Evolutionary conservation across 2,797 vertebrate species (phyloP).

Genomic region (Cirrhinus molitorella): DNA sequence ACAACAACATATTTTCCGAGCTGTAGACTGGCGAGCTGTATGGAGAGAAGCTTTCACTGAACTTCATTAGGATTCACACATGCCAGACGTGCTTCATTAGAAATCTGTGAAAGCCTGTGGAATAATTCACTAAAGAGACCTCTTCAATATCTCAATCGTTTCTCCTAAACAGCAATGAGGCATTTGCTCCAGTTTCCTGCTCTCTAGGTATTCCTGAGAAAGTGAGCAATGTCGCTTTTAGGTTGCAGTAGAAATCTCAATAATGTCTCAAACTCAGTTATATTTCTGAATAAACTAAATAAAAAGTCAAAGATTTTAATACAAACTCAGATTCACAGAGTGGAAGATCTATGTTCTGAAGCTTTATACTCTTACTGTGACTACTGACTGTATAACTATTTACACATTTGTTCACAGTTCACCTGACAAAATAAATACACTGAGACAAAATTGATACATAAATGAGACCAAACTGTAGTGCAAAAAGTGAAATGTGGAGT

Average conservation of each 20-base stretch:
- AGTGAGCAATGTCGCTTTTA: neutral
- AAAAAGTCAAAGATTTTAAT: neutral
- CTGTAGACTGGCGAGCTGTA: neutral
- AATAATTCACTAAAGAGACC: neutral
- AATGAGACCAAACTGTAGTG: neutral
- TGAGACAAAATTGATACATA: neutral
- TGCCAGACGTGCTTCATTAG: neutral
- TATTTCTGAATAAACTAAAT: neutral
- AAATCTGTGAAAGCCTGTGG: neutral
- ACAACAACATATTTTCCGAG: constrained; percentile 21
- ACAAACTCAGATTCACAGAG: neutral
- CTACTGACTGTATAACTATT: neutral
- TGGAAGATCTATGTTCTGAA: neutral
- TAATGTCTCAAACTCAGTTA: neutral
- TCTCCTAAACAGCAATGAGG: neutral
- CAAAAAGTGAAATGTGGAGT: neutral
- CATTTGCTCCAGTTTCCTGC: neutral
- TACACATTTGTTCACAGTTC: neutral
- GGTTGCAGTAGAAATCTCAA: neutral
- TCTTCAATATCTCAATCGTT: neutral
- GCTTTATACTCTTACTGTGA: neutral
- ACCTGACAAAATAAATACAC: neutral
- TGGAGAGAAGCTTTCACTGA: neutral
- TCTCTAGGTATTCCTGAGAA: neutral
- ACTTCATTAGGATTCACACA: neutral